A percentile compares a stretch with the other conserved stretches of the same genome.
Evolutionary conservation across 2,888 invertebrate genomes (phyloP).

Genomic region (Vandiemenella viatica): DNA sequence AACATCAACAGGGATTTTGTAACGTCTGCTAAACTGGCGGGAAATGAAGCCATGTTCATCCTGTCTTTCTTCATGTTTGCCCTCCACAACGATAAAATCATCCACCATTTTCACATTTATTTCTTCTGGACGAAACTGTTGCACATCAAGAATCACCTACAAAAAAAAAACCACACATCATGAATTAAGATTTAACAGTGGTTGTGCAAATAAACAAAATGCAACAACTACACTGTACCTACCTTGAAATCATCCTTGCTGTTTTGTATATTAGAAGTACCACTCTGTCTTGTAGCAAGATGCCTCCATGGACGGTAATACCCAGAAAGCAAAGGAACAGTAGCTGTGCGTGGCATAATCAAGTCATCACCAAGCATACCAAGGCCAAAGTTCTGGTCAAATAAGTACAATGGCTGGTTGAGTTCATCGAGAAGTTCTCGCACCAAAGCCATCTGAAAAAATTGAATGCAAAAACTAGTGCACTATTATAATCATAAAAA

Average conservation of each 20-base stretch:
- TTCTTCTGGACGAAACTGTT: constrained; percentile 26
- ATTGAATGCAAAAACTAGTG: no score
- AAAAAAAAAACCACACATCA: background rate
- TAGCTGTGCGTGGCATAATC: background rate
- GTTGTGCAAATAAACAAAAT: background rate
- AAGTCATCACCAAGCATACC: constrained; percentile 13
- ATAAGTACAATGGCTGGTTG: constrained; percentile 13
- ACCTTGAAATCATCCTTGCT: constrained; percentile 12
- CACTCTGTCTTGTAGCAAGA: constrained; percentile 7
- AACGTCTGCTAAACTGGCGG: constrained; percentile 26
- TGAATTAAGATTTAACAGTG: background rate
- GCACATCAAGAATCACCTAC: no score
- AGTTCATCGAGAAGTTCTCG: no score
- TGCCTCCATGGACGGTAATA: constrained; percentile 13
- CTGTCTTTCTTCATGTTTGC: constrained; percentile 25
- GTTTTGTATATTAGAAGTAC: constrained; percentile 7
- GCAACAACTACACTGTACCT: no score
- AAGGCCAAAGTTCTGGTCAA: constrained; percentile 14
- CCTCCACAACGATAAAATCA: constrained; percentile 24
- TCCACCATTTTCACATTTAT: constrained; percentile 26
- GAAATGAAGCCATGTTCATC: constrained; percentile 26
- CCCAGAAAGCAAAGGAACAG: background rate
- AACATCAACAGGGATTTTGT: constrained; percentile 25
- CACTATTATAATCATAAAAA: no score
- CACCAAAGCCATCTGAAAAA: no score